These are phyloP conservation scores for Solenopsis invicta DNA, from an alignment of 1,140 invertebrate genomes.

Conservation along the genomic window DNA sequence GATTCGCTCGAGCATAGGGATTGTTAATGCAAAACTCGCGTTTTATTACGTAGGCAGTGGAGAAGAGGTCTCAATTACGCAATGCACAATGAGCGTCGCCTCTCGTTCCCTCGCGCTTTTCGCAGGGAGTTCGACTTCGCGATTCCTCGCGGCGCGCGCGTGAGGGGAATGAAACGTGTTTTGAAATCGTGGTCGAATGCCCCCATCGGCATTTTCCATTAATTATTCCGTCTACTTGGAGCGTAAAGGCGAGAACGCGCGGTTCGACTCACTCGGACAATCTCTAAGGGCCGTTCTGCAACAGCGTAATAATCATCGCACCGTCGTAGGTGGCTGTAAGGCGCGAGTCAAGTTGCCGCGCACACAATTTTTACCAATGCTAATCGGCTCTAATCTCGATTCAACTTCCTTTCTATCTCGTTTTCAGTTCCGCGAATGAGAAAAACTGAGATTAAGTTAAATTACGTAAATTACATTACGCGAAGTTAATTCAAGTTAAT, in stretches of 20 bases:
- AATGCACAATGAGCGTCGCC: slow-evolving; percentile 2
- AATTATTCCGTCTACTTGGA: slow-evolving; percentile 19
- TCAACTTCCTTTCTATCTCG: too few species aligned
- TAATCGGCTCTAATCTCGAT: too few species aligned
- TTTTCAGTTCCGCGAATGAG: too few species aligned
- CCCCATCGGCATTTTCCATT: slow-evolving; percentile 1
- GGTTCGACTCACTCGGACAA: background rate
- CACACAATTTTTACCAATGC: too few species aligned
- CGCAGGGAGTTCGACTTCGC: slow-evolving; percentile 9
- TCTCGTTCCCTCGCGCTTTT: background rate
- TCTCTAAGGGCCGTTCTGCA: background rate
- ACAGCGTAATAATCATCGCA: too few species aligned
- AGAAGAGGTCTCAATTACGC: slow-evolving; percentile 35
- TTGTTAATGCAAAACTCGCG: slow-evolving; percentile 13
- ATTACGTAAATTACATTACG: too few species aligned
- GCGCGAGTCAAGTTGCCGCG: too few species aligned
- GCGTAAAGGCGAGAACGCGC: background rate
- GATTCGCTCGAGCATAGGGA: background rate
- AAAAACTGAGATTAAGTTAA: too few species aligned
- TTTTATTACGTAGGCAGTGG: background rate
- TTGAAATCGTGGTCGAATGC: background rate
- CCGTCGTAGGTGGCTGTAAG: too few species aligned
- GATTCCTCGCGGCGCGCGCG: background rate
- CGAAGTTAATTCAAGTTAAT: too few species aligned
- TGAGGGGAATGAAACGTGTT: background rate